phyloP scores from a whole-genome alignment of 2,797 vertebrate genomes.

The Takifugu rubripes region DNA sequence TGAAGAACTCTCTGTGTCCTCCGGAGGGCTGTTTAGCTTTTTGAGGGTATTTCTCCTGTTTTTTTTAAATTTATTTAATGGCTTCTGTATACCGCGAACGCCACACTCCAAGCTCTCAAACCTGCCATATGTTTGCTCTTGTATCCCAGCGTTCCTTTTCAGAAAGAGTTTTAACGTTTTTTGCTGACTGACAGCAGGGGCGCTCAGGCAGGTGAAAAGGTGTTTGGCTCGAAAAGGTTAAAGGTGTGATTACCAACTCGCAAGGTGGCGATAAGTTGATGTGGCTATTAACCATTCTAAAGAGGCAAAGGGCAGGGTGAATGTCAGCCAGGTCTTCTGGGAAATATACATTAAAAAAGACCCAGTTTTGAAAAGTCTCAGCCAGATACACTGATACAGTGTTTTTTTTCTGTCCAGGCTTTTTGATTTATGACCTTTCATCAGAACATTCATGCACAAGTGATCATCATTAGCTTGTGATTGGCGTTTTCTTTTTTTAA shows the following conservation, averaged over 20 bases:
- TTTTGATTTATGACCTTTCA: not conserved
- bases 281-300: constrained; percentile 53
- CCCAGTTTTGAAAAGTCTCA: not conserved
- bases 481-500: no score
- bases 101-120: no score
- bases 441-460: constrained; percentile 1
- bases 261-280: constrained; percentile 54
- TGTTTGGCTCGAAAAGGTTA: constrained; percentile 68
- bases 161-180: no score
- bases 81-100: no score
- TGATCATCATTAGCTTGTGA: not conserved
- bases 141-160: no score
- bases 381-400: constrained; percentile 19
- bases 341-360: constrained; percentile 55
- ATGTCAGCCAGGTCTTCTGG: constrained; percentile 61
- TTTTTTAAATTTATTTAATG: no score
- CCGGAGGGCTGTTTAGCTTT: no score
- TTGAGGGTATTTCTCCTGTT: no score
- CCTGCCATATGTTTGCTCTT: no score
- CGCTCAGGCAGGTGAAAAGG: constrained; percentile 49
- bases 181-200: not conserved
- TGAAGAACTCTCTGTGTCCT: no score
- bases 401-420: not conserved
- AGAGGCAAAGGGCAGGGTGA: constrained; percentile 66
- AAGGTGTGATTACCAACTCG: constrained; percentile 64